A percentile compares a stretch with the other conserved stretches of the same genome.
Evolutionary conservation across 2,113 vertebrate genomes (phyloP).

Genomic region (Athene cunicularia): DNA sequence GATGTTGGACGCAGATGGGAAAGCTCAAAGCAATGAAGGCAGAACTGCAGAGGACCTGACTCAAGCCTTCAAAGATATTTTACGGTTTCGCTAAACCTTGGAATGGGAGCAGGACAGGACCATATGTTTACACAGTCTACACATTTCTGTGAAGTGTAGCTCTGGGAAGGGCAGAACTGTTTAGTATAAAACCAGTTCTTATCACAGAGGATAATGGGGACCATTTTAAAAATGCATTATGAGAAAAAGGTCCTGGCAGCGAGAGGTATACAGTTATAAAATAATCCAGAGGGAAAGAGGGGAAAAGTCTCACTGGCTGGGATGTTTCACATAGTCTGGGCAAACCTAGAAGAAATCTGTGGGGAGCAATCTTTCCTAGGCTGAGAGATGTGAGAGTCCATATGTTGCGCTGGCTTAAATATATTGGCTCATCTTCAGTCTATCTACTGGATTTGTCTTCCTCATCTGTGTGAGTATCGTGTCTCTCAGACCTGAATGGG

Average conservation of each 20-base stretch:
- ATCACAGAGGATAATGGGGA: background rate
- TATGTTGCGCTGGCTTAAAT: conserved; percentile 26
- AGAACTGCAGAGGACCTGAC: background rate
- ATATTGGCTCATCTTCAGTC: background rate
- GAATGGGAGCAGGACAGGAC: fast-evolving
- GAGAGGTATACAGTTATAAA: background rate
- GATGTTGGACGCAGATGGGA: background rate
- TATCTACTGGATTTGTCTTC: background rate
- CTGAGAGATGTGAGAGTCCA: conserved; percentile 33
- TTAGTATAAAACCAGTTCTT: background rate
- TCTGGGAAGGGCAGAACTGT: background rate
- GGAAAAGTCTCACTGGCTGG: background rate
- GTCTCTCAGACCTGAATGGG: background rate
- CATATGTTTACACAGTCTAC: background rate
- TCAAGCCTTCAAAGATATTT: background rate
- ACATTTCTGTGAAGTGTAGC: background rate
- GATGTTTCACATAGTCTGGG: background rate
- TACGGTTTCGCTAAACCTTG: background rate
- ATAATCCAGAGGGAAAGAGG: background rate
- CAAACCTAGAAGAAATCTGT: conserved; percentile 4
- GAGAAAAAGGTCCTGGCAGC: background rate
- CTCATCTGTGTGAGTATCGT: background rate
- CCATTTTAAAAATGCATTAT: background rate
- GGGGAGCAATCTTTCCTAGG: conserved; percentile 2
- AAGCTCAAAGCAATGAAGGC: background rate